phyloP scores from a whole-genome alignment of 2,113 vertebrate genomes.

The Elachura formosa region DNA sequence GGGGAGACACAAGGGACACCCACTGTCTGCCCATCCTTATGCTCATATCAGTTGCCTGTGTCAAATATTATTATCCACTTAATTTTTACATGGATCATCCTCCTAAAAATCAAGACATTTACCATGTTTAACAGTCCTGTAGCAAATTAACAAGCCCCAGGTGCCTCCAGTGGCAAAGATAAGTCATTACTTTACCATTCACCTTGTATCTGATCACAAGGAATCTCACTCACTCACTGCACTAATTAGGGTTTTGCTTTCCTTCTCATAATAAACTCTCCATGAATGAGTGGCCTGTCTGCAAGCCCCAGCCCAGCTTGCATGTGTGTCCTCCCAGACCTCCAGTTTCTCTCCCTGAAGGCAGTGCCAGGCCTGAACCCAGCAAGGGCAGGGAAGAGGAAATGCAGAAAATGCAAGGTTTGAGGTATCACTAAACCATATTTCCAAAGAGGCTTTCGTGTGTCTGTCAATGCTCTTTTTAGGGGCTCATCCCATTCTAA shows the following conservation, averaged over 20 bases:
- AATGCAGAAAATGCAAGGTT: neutral
- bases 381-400: neutral
- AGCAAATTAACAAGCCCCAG: neutral
- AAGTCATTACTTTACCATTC: neutral
- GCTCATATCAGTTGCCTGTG: neutral
- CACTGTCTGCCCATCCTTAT: neutral
- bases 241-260: constrained; percentile 29
- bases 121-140: neutral
- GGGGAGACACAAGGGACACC: neutral
- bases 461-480: neutral
- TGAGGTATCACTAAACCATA: rapidly evolving
- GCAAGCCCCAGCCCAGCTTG: neutral
- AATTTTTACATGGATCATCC: neutral
- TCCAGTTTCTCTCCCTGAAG: neutral
- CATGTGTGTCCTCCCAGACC: neutral
- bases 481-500: neutral
- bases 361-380: neutral
- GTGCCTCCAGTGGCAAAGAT: neutral
- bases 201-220: neutral
- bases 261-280: neutral
- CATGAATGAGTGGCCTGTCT: neutral
- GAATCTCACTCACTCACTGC: neutral
- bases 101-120: neutral
- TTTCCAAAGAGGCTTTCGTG: neutral
- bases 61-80: neutral